A percentile compares a stretch with the other conserved stretches of the same genome.
Conservation (phyloP, 2,113 vertebrate genomes). For the Herpailurus yagouaroundi region DNA sequence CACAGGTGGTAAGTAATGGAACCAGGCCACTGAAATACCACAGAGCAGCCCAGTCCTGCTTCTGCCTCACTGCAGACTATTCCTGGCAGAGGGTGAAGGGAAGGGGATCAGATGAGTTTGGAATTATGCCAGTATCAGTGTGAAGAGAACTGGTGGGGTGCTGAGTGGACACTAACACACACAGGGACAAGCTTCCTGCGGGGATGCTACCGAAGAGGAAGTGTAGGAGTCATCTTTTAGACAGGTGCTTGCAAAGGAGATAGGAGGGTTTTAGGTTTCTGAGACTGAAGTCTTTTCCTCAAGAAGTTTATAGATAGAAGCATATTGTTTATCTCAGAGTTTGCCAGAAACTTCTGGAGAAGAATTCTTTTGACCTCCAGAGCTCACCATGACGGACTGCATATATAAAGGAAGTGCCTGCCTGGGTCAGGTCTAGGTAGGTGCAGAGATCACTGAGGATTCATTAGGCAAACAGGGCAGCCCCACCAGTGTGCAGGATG, state of each 20-base stretch:
- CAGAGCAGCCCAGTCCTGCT: background rate
- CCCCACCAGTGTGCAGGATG: no score
- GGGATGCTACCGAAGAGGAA: background rate
- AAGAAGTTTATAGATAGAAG: background rate
- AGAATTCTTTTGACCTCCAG: background rate
- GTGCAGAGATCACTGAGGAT: background rate
- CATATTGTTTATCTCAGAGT: background rate
- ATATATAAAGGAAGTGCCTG: background rate
- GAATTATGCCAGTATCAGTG: background rate
- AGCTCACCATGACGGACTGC: background rate
- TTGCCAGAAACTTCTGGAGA: background rate
- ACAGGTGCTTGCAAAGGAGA: background rate
- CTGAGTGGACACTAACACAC: background rate
- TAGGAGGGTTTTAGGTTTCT: background rate
- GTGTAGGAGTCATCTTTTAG: background rate
- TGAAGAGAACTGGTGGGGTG: background rate
- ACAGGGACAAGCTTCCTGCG: background rate
- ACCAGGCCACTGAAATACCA: background rate
- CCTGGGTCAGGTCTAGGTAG: background rate
- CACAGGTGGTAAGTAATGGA: background rate
- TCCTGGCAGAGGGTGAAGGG: background rate
- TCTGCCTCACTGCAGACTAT: background rate
- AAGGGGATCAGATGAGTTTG: background rate
- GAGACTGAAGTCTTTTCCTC: background rate
- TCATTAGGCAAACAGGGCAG: background rate